Conservation (phyloP, 2,113 vertebrate genomes). For the Sphaerodactylus townsendi region DNA sequence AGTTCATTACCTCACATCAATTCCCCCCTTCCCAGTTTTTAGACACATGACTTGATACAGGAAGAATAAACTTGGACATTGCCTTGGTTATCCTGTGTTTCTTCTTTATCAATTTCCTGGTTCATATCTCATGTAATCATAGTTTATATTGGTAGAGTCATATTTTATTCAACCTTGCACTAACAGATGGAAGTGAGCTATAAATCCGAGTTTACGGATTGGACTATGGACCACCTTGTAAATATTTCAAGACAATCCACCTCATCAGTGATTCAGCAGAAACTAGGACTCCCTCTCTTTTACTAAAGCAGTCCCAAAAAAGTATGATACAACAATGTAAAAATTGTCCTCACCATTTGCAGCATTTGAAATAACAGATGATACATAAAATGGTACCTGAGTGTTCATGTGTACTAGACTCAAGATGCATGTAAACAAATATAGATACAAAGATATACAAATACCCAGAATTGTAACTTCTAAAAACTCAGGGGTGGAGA, state of each 20-base stretch:
- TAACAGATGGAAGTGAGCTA: background rate
- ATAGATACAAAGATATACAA: too few relatives aligned
- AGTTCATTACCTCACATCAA: background rate
- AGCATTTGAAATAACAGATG: too few relatives aligned
- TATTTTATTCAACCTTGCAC: background rate
- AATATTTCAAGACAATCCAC: background rate
- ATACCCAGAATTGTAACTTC: too few relatives aligned
- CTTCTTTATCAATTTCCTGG: background rate
- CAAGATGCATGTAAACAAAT: too few relatives aligned
- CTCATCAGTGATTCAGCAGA: background rate
- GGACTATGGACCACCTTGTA: background rate
- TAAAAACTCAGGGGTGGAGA: too few relatives aligned
- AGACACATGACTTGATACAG: background rate
- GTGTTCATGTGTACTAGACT: too few relatives aligned
- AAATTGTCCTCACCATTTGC: too few relatives aligned
- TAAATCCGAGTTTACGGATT: background rate
- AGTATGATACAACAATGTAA: too few relatives aligned
- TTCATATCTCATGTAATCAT: too few relatives aligned
- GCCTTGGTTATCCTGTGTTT: background rate
- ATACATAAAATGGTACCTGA: too few relatives aligned
- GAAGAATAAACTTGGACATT: background rate
- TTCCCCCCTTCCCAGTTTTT: background rate
- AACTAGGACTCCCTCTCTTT: background rate
- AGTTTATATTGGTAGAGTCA: background rate
- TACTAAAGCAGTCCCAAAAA: too few relatives aligned